Evolutionary conservation across 2,113 vertebrate species (phyloP), one percentile per base, ranked within the genome.

Genomic region (Myanophis thanlyinensis): DNA sequence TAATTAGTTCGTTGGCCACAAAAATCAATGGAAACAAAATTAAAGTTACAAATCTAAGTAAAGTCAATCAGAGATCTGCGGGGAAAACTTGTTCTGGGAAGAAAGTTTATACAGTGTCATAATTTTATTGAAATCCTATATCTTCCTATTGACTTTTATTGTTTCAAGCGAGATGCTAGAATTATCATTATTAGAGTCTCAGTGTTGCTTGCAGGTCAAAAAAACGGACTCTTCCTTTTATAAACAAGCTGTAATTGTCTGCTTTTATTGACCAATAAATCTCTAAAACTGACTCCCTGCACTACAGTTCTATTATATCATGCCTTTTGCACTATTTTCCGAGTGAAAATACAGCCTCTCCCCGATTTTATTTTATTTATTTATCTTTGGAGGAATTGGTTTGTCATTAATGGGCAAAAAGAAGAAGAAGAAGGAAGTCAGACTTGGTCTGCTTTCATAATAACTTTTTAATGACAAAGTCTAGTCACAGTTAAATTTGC

Each of bases 61-160:
- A 95, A 97, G 97, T 95, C 95, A 97, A 96, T 97, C 97, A 95
- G 95, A 95, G 91, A 95, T 95, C 92, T 89, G 52, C 89, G 54
- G 95, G 96, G 97, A 97, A 97, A 97, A 97, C 96, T 80, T 97
- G 97, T 97, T 98, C 97, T 97, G 94, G 93, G 89, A 89, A 97
- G 97, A 97, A 97, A 96, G 98, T 97, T 98, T 98, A 98, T 97
- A 89, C 95, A 94, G 95, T 97, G 97, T 97, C 97, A 97, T 97
- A 97, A 97, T 97, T 97, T 98, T 98, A 98, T 97, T 98, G 98
- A 98, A 98, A 98, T 97, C 97, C 97, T 98, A 94, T 97, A 97
- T 98, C 98, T 98, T 98, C 95, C 97, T 93, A 97, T 97, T 97
- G 98, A 98, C 98, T 97, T 98, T 98, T 97, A 98, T 96, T 54